Base-by-base conservation (phyloP, 2,888 invertebrate genomes). In the Chymomyza fuscimana region DNA sequence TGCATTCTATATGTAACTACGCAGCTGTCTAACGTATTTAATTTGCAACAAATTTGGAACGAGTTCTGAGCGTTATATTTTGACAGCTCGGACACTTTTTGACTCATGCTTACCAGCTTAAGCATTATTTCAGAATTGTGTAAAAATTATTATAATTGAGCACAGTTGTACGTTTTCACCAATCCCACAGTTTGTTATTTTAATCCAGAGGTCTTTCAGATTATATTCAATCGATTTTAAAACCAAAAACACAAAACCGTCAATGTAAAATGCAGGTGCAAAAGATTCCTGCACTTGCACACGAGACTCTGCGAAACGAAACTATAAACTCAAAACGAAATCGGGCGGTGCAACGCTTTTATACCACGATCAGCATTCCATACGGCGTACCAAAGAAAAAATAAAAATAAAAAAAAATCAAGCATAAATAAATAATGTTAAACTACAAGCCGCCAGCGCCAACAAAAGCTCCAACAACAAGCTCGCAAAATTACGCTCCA, bases 241-340 rank as follows among this genome's bases (percentile, higher is more conserved):
- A 46, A 12, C 60, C 40, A 22, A n/a, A 52, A 68, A 25, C 40
- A 46, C 40, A 46, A 46, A 60, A 72, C 70, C 72, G 66, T 9
- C 4, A 70, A 68, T 69, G 63, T 52, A 40, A 65, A 67, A 32
- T 52, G 69, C 32, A 52, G 70, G 46, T 62, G 60, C 66, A 46
- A 52, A 71, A 29, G n/a, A 32, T 73, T 74, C 74, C 74, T 87
- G 89, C 91, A 91, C 91, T 91, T 91, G 89, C 90, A 90, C 90
- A 87, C 91, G 89, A 90, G 89, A 91, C 91, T 91, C 91, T 91
- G 91, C 90, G 89, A 90, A 91, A 89, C 90, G 88, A 90, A 91
- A 89, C 89, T 90, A 91, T 91, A 89, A 80, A 91, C 91, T 91
- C 90, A 89, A 91, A 91, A 90, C 90, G 91, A 91, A 91, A 89